Evolutionary conservation across 2,113 vertebrate species (phyloP).

Genomic region (Macrotus californicus): DNA sequence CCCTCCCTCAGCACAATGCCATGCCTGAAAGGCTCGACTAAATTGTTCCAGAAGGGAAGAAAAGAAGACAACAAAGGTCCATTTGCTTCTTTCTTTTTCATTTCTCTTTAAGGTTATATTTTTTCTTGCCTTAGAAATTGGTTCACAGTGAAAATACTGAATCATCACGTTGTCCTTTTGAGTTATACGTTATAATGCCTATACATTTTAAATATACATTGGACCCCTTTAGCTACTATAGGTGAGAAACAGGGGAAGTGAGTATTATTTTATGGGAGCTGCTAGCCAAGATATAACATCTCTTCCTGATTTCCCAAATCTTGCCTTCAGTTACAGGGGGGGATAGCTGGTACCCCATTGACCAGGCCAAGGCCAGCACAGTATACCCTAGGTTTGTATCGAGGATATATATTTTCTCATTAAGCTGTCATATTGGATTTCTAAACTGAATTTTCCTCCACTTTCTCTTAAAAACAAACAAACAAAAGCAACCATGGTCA

Average conservation of each 20-base stretch:
- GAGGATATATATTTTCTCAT: neutral
- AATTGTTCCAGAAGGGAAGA: neutral
- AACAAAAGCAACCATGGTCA: neutral
- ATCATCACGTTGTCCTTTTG: neutral
- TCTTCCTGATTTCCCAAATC: neutral
- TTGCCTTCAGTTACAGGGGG: neutral
- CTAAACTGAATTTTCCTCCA: neutral
- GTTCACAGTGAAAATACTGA: neutral
- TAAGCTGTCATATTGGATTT: neutral
- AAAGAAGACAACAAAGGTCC: neutral
- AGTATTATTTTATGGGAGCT: neutral
- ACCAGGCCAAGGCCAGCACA: neutral
- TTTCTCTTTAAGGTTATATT: neutral
- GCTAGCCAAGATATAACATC: neutral
- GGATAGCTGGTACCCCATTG: neutral
- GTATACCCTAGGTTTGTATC: neutral
- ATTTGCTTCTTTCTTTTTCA: neutral
- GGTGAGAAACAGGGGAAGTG: neutral
- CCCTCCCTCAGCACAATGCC: rapidly evolving
- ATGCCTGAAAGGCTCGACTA: neutral
- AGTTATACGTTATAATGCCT: neutral
- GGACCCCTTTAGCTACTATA: neutral
- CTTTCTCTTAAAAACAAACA: neutral
- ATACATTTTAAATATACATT: neutral
- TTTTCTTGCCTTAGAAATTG: neutral